A percentile compares a stretch with the other conserved stretches of the same genome.
Evolutionary conservation across 2,113 vertebrate genomes (phyloP).

Genomic region (Oreochromis aureus): DNA sequence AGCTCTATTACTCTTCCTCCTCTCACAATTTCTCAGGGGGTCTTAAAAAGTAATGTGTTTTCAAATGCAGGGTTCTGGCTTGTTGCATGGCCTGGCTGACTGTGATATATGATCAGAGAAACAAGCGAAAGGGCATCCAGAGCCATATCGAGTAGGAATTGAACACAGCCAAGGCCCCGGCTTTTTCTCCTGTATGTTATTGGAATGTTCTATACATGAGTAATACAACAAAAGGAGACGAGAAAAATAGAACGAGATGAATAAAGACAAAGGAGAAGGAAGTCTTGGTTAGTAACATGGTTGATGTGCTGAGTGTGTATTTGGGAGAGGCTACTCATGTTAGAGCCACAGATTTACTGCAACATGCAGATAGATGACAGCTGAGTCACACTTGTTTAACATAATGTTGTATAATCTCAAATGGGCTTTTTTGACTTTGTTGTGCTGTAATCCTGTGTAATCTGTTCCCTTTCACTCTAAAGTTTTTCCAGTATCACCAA

Average conservation of each 20-base stretch:
- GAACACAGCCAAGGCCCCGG: not conserved
- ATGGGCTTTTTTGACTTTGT: not conserved
- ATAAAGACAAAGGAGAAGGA: not conserved
- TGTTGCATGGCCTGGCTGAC: constrained; percentile 17
- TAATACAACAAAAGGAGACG: not conserved
- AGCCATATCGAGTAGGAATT: not conserved
- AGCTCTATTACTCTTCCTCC: constrained; percentile 62
- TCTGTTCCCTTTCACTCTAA: not conserved
- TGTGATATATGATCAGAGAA: constrained; percentile 49
- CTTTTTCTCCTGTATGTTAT: not conserved
- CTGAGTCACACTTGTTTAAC: not conserved
- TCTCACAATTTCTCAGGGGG: constrained; percentile 58
- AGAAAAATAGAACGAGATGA: not conserved
- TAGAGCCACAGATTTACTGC: not conserved
- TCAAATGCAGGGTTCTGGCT: constrained; percentile 57
- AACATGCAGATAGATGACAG: not conserved
- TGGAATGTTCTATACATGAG: not conserved
- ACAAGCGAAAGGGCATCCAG: constrained; percentile 12
- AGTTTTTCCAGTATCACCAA: rapidly evolving
- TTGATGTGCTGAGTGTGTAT: not conserved
- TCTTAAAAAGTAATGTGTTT: constrained; percentile 69
- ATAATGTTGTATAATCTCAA: not conserved
- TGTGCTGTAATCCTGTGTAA: not conserved
- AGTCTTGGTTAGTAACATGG: not conserved
- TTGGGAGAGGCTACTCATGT: not conserved